A percentile compares a stretch with the other conserved stretches of the same genome.
Conservation (phyloP, 2,797 vertebrate species). For the Vipera latastei region DNA sequence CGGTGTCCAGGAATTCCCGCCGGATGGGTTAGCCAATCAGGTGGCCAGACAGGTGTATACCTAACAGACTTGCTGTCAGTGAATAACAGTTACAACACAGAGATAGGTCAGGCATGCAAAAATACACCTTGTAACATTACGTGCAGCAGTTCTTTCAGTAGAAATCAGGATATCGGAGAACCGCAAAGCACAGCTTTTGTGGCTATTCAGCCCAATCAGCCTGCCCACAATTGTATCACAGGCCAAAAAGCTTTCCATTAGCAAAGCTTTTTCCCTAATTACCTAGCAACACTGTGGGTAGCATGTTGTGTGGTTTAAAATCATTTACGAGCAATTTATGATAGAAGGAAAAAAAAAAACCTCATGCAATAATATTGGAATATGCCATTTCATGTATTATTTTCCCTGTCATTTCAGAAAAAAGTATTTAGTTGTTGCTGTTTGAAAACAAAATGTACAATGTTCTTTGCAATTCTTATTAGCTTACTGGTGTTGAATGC, state of each 20-base stretch:
- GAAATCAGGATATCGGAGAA: slow-evolving; percentile 26
- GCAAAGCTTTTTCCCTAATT: slow-evolving; percentile 41
- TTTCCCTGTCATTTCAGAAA: slow-evolving; percentile 30
- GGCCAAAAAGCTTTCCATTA: slow-evolving; percentile 33
- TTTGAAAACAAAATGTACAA: neutral
- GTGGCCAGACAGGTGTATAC: too few species aligned
- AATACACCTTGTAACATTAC: neutral
- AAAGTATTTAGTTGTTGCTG: neutral
- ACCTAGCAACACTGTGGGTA: slow-evolving; percentile 37
- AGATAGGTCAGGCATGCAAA: neutral
- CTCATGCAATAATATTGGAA: neutral
- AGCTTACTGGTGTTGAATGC: neutral
- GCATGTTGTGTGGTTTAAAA: neutral
- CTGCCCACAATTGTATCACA: neutral
- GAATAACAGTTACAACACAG: neutral
- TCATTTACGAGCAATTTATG: neutral
- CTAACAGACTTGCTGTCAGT: neutral
- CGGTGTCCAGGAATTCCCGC: too few species aligned
- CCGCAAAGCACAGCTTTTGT: slow-evolving; percentile 22
- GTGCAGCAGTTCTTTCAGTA: neutral
- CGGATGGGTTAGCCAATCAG: too few species aligned
- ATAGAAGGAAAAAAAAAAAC: neutral
- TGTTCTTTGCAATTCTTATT: neutral
- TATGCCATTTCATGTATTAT: slow-evolving; percentile 6
- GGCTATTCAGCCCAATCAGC: neutral